These are phyloP conservation scores for Lamprotornis superbus DNA, from an alignment of 2,113 vertebrate species.

Conservation along the genomic window DNA sequence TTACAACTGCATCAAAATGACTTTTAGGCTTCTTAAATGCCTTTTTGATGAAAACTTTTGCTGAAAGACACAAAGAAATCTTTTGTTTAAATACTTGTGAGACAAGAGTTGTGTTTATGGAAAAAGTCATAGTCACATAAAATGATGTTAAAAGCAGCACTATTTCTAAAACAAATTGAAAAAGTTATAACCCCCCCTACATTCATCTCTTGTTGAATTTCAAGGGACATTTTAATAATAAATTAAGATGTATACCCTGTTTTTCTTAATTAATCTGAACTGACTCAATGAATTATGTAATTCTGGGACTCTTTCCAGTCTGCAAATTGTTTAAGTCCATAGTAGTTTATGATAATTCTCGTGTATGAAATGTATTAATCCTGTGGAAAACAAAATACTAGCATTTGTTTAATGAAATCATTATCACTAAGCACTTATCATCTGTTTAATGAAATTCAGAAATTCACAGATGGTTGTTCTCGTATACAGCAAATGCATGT, in stretches of 20 bases:
- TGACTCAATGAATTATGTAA: background rate
- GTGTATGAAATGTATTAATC: constrained; percentile 31
- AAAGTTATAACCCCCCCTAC: background rate
- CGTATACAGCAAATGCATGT: constrained; percentile 1
- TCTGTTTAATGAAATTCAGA: constrained; percentile 59
- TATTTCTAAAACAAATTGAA: background rate
- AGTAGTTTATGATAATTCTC: constrained; percentile 19
- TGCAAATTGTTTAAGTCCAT: constrained; percentile 11
- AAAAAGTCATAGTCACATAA: background rate
- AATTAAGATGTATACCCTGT: background rate
- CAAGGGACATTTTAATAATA: background rate
- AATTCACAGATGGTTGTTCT: constrained; percentile 44
- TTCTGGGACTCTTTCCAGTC: background rate
- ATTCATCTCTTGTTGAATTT: background rate
- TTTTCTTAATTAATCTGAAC: constrained; percentile 26
- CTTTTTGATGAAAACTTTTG: background rate
- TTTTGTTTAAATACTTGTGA: background rate
- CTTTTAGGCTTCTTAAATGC: background rate
- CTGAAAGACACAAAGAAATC: background rate
- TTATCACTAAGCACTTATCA: constrained; percentile 53
- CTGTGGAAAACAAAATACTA: constrained; percentile 25
- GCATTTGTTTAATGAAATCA: constrained; percentile 60
- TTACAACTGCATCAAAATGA: background rate
- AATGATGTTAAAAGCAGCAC: background rate
- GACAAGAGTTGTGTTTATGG: background rate